phyloP scores from a whole-genome alignment of 2,888 invertebrate species.

The Scaptomyza cyrtandrae region DNA sequence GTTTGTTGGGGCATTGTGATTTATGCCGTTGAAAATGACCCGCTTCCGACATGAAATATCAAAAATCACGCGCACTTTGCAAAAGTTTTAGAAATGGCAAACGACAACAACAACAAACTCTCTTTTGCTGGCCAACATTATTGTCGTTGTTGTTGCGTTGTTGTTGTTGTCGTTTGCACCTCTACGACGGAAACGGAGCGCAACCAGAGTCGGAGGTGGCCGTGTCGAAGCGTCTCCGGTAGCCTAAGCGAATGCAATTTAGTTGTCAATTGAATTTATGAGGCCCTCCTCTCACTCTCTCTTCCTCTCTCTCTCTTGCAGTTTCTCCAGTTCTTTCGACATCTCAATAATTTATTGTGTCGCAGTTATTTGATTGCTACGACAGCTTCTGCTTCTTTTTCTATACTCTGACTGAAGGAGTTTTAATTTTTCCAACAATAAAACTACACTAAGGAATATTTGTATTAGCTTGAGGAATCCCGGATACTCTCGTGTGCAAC shows the following conservation, averaged over 20 bases:
- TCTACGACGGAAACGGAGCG: slow-evolving; percentile 79
- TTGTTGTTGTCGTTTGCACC: slow-evolving; percentile 49
- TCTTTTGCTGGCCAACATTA: slow-evolving; percentile 20
- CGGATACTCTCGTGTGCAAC: no score
- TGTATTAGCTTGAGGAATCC: no score
- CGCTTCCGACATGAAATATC: slow-evolving; percentile 78
- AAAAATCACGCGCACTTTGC: slow-evolving; percentile 73
- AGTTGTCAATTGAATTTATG: slow-evolving; percentile 84
- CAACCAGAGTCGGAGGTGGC: slow-evolving; percentile 83
- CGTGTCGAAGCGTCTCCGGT: slow-evolving; percentile 83
- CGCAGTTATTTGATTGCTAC: slow-evolving; percentile 25
- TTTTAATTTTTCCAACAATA: no score
- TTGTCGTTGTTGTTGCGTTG: slow-evolving; percentile 15
- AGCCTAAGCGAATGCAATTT: slow-evolving; percentile 80
- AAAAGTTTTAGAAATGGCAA: slow-evolving; percentile 63
- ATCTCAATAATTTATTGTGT: slow-evolving; percentile 53
- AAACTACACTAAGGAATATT: no score
- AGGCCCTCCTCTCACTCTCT: slow-evolving; percentile 40
- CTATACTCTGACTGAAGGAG: neutral
- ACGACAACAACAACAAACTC: slow-evolving; percentile 24
- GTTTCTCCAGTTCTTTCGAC: slow-evolving; percentile 20
- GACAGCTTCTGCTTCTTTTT: neutral
- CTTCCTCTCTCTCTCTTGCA: neutral
- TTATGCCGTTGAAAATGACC: slow-evolving; percentile 77
- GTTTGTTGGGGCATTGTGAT: slow-evolving; percentile 65